These are phyloP conservation scores for Cotesia congregata DNA, from an alignment of 2,888 invertebrate species.

Conservation along the genomic window DNA sequence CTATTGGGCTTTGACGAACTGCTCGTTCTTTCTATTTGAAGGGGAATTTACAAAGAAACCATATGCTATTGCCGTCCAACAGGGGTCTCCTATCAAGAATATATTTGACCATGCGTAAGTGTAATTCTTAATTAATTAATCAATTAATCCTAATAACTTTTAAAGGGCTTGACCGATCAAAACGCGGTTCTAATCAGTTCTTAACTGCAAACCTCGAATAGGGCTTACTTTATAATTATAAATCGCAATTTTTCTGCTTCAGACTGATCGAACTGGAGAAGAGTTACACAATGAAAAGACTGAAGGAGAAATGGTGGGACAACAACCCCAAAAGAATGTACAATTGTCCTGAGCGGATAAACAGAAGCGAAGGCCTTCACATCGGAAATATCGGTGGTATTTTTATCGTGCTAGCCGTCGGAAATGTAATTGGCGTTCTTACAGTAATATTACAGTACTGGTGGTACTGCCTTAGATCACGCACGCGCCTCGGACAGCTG, in stretches of 20 bases:
- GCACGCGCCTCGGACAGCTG: slow-evolving; percentile 60
- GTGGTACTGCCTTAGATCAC: slow-evolving; percentile 88
- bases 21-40: slow-evolving; percentile 92
- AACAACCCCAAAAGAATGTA: slow-evolving; percentile 81
- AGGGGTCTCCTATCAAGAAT: slow-evolving; percentile 93
- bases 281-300: slow-evolving; percentile 62
- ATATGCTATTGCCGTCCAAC: slow-evolving; percentile 96
- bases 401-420: slow-evolving; percentile 97
- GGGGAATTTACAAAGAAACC: slow-evolving; percentile 98
- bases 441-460: slow-evolving; percentile 95
- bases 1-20: slow-evolving; percentile 84
- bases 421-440: slow-evolving; percentile 91
- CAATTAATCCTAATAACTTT: not conserved
- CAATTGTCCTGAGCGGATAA: slow-evolving; percentile 88
- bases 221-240: too few species aligned
- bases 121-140: slow-evolving; percentile 50
- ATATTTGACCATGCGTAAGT: slow-evolving; percentile 95
- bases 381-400: slow-evolving; percentile 98
- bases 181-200: not conserved
- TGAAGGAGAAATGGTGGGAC: slow-evolving; percentile 98
- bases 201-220: too few species aligned
- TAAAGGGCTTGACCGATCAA: not conserved
- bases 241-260: too few species aligned
- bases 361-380: slow-evolving; percentile 96
- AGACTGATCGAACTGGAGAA: not conserved